Conservation (phyloP, 1,140 invertebrate species). For the Armadillidium nasatum region DNA sequence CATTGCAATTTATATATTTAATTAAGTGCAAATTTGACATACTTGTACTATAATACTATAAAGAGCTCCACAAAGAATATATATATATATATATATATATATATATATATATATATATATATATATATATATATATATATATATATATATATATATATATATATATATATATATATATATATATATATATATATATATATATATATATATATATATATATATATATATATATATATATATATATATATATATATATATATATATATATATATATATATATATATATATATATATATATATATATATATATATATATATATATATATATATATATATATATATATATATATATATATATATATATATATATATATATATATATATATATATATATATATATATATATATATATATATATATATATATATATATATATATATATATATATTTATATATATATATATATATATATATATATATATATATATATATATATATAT, state of each 20-base stretch:
- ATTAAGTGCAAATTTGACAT: no score
- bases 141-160: constrained; percentile 13
- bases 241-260: constrained; percentile 14
- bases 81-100: constrained; percentile 16
- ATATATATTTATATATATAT: constrained; percentile 4
- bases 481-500: constrained; percentile 17
- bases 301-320: constrained; percentile 21
- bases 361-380: constrained; percentile 7
- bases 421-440: constrained; percentile 13
- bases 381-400: constrained; percentile 18
- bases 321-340: constrained; percentile 5
- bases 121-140: constrained; percentile 18
- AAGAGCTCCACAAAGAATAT: no score
- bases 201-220: constrained; percentile 17
- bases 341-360: constrained; percentile 12
- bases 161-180: constrained; percentile 11
- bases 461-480: constrained; percentile 15
- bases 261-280: constrained; percentile 12
- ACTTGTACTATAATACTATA: no score
- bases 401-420: constrained; percentile 13
- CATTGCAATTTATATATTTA: no score
- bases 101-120: constrained; percentile 4
- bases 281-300: constrained; percentile 8
- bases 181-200: constrained; percentile 8
- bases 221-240: constrained; percentile 12